phyloP scores from a whole-genome alignment of 1,140 invertebrate genomes.

The Potamilus streckersoni region DNA sequence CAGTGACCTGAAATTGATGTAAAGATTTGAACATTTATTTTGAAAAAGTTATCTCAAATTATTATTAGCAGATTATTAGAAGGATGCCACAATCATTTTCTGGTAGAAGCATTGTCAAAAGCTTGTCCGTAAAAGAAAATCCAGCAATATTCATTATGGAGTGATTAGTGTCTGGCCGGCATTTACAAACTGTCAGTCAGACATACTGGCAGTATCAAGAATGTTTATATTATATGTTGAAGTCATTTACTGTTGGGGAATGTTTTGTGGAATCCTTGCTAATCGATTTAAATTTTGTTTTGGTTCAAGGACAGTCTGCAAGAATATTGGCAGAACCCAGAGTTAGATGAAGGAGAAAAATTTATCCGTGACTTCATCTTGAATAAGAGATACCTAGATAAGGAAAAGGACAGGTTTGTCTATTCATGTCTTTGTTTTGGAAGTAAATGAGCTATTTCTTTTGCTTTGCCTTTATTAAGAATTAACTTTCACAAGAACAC shows the following conservation, averaged over 20 bases:
- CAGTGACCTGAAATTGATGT: too few species aligned
- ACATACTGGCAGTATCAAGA: too few species aligned
- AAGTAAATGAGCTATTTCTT: neutral
- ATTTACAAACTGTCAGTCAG: too few species aligned
- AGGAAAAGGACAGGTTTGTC: slow-evolving; percentile 61
- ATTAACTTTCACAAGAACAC: neutral
- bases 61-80: too few species aligned
- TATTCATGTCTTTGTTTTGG: neutral
- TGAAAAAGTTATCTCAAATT: too few species aligned
- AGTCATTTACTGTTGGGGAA: neutral
- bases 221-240: too few species aligned
- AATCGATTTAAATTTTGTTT: neutral
- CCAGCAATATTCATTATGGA: too few species aligned
- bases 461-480: neutral
- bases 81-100: too few species aligned
- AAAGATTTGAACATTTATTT: too few species aligned
- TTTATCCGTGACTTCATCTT: slow-evolving; percentile 94
- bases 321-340: slow-evolving; percentile 84
- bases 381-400: slow-evolving; percentile 80
- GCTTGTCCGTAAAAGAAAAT: too few species aligned
- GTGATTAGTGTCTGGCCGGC: too few species aligned
- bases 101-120: too few species aligned
- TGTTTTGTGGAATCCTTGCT: neutral
- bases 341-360: slow-evolving; percentile 84
- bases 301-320: slow-evolving; percentile 76